phyloP scores from a whole-genome alignment of 2,797 vertebrate species.

The Pampus argenteus region DNA sequence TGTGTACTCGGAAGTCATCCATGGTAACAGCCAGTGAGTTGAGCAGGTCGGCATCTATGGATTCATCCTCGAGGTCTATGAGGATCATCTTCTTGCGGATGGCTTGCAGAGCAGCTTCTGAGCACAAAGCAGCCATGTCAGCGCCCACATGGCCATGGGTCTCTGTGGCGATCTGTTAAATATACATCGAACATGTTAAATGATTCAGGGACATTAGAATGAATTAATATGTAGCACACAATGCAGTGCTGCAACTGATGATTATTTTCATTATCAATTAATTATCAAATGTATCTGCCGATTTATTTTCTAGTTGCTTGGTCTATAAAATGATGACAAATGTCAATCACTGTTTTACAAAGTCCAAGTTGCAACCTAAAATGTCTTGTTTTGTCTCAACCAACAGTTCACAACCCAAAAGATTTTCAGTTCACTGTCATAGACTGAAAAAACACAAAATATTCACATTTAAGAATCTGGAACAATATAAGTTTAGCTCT shows the following conservation, averaged over 20 bases:
- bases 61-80: conserved; percentile 98
- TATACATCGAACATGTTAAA: conserved; percentile 72
- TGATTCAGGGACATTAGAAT: neutral
- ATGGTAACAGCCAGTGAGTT: conserved; percentile 98
- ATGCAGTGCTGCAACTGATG: too few species aligned
- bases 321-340: too few species aligned
- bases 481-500: too few species aligned
- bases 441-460: too few species aligned
- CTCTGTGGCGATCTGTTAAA: conserved; percentile 90
- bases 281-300: too few species aligned
- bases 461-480: too few species aligned
- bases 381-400: conserved; percentile 74
- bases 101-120: conserved; percentile 97
- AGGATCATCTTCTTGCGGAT: conserved; percentile 99
- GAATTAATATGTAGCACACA: neutral
- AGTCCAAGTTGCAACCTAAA: too few species aligned
- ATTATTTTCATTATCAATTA: too few species aligned
- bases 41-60: conserved; percentile 98
- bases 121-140: conserved; percentile 97
- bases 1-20: conserved; percentile 97
- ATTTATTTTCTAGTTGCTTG: too few species aligned
- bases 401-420: too few species aligned
- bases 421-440: too few species aligned
- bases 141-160: conserved; percentile 99
- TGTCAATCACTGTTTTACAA: too few species aligned